Base-by-base conservation (phyloP, 2,797 vertebrate species). In the Enteromius argenteus region DNA sequence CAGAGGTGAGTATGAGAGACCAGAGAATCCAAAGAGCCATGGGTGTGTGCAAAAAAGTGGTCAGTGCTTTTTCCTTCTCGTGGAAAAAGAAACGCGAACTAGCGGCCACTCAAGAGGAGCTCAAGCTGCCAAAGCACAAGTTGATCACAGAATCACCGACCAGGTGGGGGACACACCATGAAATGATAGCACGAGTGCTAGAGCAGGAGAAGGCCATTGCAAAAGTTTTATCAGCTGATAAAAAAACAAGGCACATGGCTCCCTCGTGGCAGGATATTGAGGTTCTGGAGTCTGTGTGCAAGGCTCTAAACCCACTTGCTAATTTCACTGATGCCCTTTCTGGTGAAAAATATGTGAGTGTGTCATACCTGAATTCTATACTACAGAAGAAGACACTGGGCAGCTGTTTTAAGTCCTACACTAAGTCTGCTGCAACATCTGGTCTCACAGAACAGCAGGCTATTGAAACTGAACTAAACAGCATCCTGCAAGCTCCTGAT, bases 401-500 rank as follows among this genome's bases (percentile, higher is more conserved):
- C 49, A 75, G 46, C 71, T 51, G 49, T 51, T 51, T 73, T 3
- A 49, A 49, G 46, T 49, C 46, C 46, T 17, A 49, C 66, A 19
- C 58, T 32, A 6, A 64, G 1, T 73, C 58, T 46, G 42, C 37
- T 42, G n/a, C 21, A 39, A 30, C 4, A 9, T 35, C 35, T 58
- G 35, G 3, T 49, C 46, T 83, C 0, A 83, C 81, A 84, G 62
- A 78, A 1, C n/a, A 78, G 46, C 42, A 78, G 46, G 46, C 5
- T 64, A 14, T 27, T 84, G 64, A 44, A 4, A n/a, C 73, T 76
- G 82, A 78, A 84, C 62, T 84, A 3, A 84, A 78, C 39, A 71
- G 51, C n/a, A 60, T 35, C 82, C 66, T 83, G 49, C 15, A 2
- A 67, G 44, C 44, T 51, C 69, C 78, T 23, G 6, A 6, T 32